Base-by-base conservation (phyloP, 2,888 invertebrate species). In the Lysandra bellargus region DNA sequence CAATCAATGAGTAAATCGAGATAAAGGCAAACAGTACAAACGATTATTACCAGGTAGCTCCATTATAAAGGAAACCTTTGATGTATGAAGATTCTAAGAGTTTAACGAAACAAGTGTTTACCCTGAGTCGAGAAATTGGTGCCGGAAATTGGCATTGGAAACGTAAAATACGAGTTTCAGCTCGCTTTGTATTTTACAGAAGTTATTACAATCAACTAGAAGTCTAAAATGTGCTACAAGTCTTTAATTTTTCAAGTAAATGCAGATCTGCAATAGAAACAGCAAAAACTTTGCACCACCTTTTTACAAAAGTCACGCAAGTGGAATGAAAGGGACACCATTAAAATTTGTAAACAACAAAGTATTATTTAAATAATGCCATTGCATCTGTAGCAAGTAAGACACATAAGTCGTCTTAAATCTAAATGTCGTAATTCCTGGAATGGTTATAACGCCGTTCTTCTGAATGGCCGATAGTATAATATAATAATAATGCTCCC, bases 1-100 rank as follows among this genome's bases (percentile, higher is more conserved):
- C 79, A 82, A 81, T 81, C 78, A 81, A 81, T 82, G 81, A 82
- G 80, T 78, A 80, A 79, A 81, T 73, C 76, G 78, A 80, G 82
- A 80, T 82, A 80, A 80, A 82, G 78, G 78, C 80, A 78, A 79
- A 81, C 81, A 69, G 80, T 81, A 80, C 81, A 81, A 80, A 79
- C 69, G 80, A 9, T 60, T 80, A 80, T 80, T 80, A 82, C 82
- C 82, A 78, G 79, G 73, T 79, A 78, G 79, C 78, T 33, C 80
- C 80, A 79, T 79, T 82, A 81, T 80, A 61, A 49, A 30, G 30
- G 75, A 78, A 79, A 79, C 80, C 78, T 80, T 80, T 78, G 75
- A 80, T 61, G 79, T 79, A 61, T 79, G 40, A 79, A 79, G 75
- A 60, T 79, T 75, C n/a, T 44, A 17, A 17, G 49, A 53, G 30